Evolutionary conservation across 2,888 invertebrate genomes (phyloP), one percentile per base, ranked within the genome.

Genomic region (Pollenia angustigena): DNA sequence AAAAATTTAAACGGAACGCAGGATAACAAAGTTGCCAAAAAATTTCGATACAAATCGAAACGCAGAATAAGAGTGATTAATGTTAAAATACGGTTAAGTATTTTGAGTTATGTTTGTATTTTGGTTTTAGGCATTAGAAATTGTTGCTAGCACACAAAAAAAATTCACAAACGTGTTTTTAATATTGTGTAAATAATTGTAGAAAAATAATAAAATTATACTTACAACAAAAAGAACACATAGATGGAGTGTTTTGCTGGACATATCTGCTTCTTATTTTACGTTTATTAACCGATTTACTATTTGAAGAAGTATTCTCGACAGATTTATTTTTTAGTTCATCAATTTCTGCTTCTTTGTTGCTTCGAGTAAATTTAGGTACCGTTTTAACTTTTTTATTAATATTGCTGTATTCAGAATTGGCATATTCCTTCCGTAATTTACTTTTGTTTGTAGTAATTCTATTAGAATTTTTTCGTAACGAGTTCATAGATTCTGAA

Each of bases 161-260:
- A 32, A 32, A 32, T 32, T 32, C 6, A 32, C 6, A 32, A 32
- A 32, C 32, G 32, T 32, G 32, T 32, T 4, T 6, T 4, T 6
- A 32, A 32, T 32, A 4, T 32, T 6, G 32, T 32, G 6, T 6
- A 32, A 4, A 32, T 32, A 32, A 32, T 32, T 32, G 32, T 32
- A 32, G 32, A 32, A 32, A 32, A 6, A 32, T 6, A 32, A 32
- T 32, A 32, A 11, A 14, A 0, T 4, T 4, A 46, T 74, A 76
- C 79, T 87, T 85, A 81, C 85, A 84, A n/a, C 85, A 87, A 64
- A 64, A 78, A 11, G 87, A 87, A 23, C 85, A 85, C 81, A 85
- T 85, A 11, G 32, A 42, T 9, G 86, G 83, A 6, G n/a, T 69
- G 32, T 58, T 6, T 9, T 32, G 14, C 32, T 40, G 6, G n/a